Conservation (phyloP, 2,888 invertebrate genomes). For the Seira ritae region DNA sequence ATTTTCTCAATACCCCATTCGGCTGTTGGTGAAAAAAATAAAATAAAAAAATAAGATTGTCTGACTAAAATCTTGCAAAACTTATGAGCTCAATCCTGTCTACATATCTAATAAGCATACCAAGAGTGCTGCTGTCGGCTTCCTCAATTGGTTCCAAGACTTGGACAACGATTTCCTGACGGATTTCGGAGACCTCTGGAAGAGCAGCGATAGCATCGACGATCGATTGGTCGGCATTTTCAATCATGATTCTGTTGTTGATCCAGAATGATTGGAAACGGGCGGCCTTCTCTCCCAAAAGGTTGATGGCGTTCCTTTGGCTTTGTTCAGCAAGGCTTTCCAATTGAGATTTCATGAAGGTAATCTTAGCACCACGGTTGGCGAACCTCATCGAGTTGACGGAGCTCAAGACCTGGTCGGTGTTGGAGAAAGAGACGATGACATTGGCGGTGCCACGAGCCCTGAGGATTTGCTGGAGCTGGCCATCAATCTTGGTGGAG, state of each 20-base stretch:
- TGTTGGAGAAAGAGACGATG: conserved; percentile 34
- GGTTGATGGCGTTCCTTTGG: conserved; percentile 27
- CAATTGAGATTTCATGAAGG: conserved; percentile 37
- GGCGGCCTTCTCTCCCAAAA: neutral
- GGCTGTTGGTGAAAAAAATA: neutral
- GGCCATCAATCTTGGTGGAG: conserved; percentile 38
- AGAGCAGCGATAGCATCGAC: conserved; percentile 11
- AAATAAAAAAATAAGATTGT: neutral
- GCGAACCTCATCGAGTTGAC: conserved; percentile 27
- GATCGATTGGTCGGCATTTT: neutral
- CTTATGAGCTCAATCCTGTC: no score
- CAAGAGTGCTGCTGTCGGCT: neutral
- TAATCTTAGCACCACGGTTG: conserved; percentile 36
- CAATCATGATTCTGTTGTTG: conserved; percentile 44
- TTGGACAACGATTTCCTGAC: conserved; percentile 22
- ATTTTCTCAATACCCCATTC: conserved; percentile 56
- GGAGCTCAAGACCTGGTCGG: neutral
- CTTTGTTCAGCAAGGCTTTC: conserved; percentile 25
- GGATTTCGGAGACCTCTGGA: conserved; percentile 23
- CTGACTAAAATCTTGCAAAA: neutral
- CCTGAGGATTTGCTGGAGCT: neutral
- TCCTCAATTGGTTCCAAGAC: conserved; percentile 15
- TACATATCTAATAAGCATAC: neutral
- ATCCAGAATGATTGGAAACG: conserved; percentile 42
- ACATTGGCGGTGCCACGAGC: conserved; percentile 28